Conservation (phyloP, 2,888 invertebrate genomes). For the Cephus nigrinus region DNA sequence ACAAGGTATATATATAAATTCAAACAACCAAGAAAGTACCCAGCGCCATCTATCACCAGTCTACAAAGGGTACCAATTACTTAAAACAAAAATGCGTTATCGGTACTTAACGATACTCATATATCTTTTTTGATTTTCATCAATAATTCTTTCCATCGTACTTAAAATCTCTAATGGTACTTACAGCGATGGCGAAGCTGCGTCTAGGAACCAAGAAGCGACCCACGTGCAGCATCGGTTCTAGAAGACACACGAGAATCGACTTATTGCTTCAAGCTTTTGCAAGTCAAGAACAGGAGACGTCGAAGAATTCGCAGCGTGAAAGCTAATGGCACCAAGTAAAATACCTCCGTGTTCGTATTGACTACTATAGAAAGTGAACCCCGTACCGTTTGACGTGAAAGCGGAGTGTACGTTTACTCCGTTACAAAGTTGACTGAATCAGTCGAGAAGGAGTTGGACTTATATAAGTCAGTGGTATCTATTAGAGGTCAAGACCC, state of each 20-base stretch:
- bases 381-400: background rate
- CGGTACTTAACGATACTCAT: background rate
- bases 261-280: background rate
- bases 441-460: conserved; percentile 30
- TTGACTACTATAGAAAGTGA: background rate
- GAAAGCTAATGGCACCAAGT: background rate
- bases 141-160: background rate
- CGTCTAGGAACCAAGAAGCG: conserved; percentile 16
- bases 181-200: background rate
- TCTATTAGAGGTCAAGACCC: conserved; percentile 40
- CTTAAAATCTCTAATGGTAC: background rate
- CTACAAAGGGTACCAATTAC: background rate
- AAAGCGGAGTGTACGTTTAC: conserved; percentile 7
- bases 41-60: background rate
- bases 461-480: conserved; percentile 38
- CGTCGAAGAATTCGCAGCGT: background rate
- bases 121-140: background rate
- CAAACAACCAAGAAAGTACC: background rate
- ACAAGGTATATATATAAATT: background rate
- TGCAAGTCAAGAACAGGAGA: background rate
- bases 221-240: conserved; percentile 33
- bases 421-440: conserved; percentile 38
- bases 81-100: too few relatives aligned
- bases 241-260: background rate
- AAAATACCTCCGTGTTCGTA: background rate